phyloP scores from a whole-genome alignment of 2,888 invertebrate species.

The Thera britannica region DNA sequence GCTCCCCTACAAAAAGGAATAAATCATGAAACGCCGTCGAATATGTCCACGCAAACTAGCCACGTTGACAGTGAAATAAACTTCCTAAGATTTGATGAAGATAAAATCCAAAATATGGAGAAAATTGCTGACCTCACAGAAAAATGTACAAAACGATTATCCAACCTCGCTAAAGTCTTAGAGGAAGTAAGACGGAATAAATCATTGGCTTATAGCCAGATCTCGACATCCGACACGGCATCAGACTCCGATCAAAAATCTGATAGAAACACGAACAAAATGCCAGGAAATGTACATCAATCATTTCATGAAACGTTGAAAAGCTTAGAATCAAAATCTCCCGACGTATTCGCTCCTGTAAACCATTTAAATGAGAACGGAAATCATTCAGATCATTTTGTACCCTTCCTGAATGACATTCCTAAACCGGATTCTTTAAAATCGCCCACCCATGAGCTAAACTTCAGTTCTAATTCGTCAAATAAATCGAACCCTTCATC shows the following conservation, averaged over 20 bases:
- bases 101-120: constrained; percentile 78
- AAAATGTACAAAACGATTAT: constrained; percentile 77
- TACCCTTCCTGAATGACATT: constrained; percentile 64
- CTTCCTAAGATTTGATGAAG: constrained; percentile 71
- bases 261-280: constrained; percentile 49
- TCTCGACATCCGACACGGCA: constrained; percentile 66
- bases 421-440: constrained; percentile 61
- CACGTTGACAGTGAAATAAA: constrained; percentile 63
- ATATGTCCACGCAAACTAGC: constrained; percentile 70
- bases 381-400: constrained; percentile 48
- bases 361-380: constrained; percentile 31
- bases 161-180: constrained; percentile 75
- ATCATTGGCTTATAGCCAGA: constrained; percentile 70
- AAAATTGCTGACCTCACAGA: constrained; percentile 79
- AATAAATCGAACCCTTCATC: constrained; percentile 39
- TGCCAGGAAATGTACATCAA: constrained; percentile 31
- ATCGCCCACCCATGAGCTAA: constrained; percentile 34
- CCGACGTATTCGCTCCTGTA: constrained; percentile 37
- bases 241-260: constrained; percentile 67
- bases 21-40: constrained; percentile 48
- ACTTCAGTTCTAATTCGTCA: constrained; percentile 28
- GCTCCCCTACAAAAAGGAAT: constrained; percentile 39
- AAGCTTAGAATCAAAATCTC: constrained; percentile 37
- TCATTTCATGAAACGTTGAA: constrained; percentile 36
- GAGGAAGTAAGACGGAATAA: constrained; percentile 80